Evolutionary conservation across 2,888 invertebrate genomes (phyloP), one percentile per base, ranked within the genome.

Genomic region (Drosophila kambysellisi): DNA sequence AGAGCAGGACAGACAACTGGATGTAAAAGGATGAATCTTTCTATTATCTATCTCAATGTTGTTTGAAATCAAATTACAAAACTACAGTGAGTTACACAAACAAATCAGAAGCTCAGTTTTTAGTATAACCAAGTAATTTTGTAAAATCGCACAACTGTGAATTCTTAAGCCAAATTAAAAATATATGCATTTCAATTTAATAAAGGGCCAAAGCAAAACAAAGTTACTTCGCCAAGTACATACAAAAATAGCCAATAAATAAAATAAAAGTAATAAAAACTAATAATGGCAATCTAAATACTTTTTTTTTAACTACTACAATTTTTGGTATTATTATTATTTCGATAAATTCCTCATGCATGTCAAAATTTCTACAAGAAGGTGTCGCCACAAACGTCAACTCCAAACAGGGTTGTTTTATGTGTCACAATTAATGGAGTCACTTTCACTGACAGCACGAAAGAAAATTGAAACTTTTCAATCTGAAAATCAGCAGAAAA

Each of bases 221-320:
- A 64, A 69, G 68, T 56, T 56, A 67, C 60, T 76, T 64, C 63
- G 70, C 37, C 83, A 71, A 80, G 83, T 77, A 83, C 71, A 80
- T 74, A 85, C 69, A 70, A 76, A 86, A 86, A 82, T 80, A 83
- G 86, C 81, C 76, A 59, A 69, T 66, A 83, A 71, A 86, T 76
- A 81, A 70, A 71, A 68, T 84, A 76, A 70, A 74, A 67, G 79
- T 77, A 82, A 84, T 82, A 84, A 84, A 88, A 83, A 76, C 77
- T 75, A 83, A 79, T 84, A 87, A 87, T 82, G 63, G 69, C 79
- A 53, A 46, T 77, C 17, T 65, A 57, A 78, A 73, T 61, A 74
- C 3, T 25, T 2, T 25, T 25, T 15, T 25, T 46, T 46, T 15
- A 11, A 50, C 3, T 2, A 17, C 29, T n/a, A n/a, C n/a, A n/a